A percentile compares a stretch with the other conserved stretches of the same genome.
Conservation (phyloP, 2,113 vertebrate species). For the Misgurnus mizolepis region DNA sequence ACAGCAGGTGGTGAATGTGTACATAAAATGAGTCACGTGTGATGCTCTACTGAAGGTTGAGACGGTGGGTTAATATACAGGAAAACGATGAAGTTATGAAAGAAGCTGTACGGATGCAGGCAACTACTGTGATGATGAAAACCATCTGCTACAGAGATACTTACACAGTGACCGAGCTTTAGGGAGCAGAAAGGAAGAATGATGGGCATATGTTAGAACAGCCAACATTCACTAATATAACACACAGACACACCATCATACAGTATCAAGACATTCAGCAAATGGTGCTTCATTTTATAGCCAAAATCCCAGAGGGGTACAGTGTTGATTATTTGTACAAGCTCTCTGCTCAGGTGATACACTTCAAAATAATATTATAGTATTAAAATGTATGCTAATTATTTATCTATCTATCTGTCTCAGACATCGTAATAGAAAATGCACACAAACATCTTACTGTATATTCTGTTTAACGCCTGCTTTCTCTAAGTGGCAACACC, state of each 20-base stretch:
- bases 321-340: too few relatives aligned
- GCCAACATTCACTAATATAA: constrained; percentile 10
- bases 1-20: not conserved
- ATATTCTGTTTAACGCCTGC: too few relatives aligned
- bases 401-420: too few relatives aligned
- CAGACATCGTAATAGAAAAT: too few relatives aligned
- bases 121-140: not conserved
- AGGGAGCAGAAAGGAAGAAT: constrained; percentile 81
- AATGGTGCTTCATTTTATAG: constrained; percentile 57
- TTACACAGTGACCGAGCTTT: constrained; percentile 99
- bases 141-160: constrained; percentile 69
- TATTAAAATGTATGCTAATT: too few relatives aligned
- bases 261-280: constrained; percentile 3
- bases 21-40: not conserved
- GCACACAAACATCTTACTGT: too few relatives aligned
- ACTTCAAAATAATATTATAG: too few relatives aligned
- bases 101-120: constrained; percentile 17
- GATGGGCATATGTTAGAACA: constrained; percentile 72
- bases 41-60: not conserved
- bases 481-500: too few relatives aligned
- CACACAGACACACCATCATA: not conserved
- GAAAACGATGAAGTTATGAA: not conserved
- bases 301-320: not conserved
- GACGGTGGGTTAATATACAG: constrained; percentile 4
- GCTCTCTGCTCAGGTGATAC: too few relatives aligned